phyloP scores from a whole-genome alignment of 2,797 vertebrate species.

The Rhinophrynus dorsalis region DNA sequence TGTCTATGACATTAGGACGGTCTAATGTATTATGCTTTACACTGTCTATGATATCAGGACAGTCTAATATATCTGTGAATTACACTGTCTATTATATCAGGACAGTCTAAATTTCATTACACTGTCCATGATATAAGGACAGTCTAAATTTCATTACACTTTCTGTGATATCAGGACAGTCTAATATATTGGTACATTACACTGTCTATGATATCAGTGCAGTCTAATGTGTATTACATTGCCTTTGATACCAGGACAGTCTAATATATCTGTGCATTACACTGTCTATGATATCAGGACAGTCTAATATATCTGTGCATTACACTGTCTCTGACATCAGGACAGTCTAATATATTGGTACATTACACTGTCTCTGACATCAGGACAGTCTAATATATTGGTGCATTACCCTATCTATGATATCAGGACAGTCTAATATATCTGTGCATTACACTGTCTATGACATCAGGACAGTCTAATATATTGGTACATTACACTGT shows the following conservation, averaged over 20 bases:
- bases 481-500: too few relatives aligned
- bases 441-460: too few relatives aligned
- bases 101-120: too few relatives aligned
- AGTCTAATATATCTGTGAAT: too few relatives aligned
- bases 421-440: too few relatives aligned
- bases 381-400: background rate
- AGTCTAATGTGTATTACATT: background rate
- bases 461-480: background rate
- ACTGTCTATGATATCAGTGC: background rate
- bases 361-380: background rate
- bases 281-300: background rate
- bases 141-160: too few relatives aligned
- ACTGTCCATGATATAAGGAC: too few relatives aligned
- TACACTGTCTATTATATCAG: too few relatives aligned
- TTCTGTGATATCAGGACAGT: background rate
- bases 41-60: too few relatives aligned
- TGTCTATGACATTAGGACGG: too few relatives aligned
- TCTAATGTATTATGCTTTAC: too few relatives aligned
- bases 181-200: background rate
- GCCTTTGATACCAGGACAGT: conserved; percentile 2
- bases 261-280: background rate
- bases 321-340: background rate
- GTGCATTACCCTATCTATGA: too few relatives aligned
- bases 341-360: background rate
- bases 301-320: background rate